Evolutionary conservation across 2,797 vertebrate genomes (phyloP).

Genomic region (Syncerus caffer): DNA sequence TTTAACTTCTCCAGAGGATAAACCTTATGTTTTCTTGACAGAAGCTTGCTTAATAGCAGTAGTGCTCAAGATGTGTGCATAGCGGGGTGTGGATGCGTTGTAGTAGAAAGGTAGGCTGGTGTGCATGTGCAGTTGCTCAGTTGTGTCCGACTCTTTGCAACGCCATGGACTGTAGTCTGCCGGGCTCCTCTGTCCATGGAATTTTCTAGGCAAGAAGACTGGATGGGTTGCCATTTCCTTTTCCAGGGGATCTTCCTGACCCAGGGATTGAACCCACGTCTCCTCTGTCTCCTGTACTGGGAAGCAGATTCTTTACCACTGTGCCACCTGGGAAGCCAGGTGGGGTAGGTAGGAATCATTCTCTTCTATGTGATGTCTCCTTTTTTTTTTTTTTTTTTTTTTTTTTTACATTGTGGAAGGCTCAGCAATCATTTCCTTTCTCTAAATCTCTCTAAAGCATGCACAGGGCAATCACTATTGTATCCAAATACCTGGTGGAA

Average conservation of each 20-base stretch:
- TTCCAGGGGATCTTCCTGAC: neutral
- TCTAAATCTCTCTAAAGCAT: neutral
- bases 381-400: accelerated
- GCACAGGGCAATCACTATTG: neutral
- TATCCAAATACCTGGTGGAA: neutral
- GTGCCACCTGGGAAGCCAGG: neutral
- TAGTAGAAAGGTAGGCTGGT: neutral
- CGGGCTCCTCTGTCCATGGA: neutral
- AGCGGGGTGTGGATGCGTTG: no score
- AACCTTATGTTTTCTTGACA: neutral
- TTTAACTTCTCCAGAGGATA: constrained; percentile 1
- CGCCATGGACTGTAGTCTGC: neutral
- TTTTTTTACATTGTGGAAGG: neutral
- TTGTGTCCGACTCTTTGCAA: neutral
- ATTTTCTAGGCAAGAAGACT: neutral
- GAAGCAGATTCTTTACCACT: neutral
- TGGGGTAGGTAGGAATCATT: neutral
- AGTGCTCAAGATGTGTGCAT: neutral
- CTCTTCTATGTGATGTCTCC: neutral
- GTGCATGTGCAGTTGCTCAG: neutral
- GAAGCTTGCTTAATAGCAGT: neutral
- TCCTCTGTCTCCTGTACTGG: neutral
- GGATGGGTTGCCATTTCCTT: neutral
- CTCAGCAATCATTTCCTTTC: constrained; percentile 14
- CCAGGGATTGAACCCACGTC: neutral